Evolutionary conservation across 2,888 invertebrate genomes (phyloP), one percentile per base, ranked within the genome.

Genomic region (Neoitamus cyanurus): DNA sequence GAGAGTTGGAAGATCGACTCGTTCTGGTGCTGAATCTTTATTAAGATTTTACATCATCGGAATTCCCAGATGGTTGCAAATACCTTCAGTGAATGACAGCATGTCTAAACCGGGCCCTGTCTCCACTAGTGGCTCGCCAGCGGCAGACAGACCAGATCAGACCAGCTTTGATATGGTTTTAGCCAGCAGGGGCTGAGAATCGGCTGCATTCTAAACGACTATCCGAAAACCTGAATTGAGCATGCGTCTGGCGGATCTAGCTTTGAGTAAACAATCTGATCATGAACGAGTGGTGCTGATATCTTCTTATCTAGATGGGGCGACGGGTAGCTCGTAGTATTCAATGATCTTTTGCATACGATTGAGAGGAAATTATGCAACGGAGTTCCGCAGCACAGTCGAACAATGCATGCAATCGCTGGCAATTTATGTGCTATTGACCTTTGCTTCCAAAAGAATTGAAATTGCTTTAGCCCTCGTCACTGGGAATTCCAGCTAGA

Each of bases 1-100:
- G 25, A 48, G 48, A 7, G n/a, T 15, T 48, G 20, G 20, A 58
- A 58, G 58, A 28, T 25, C 25, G 77, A 13, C 25, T 42, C 46
- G 30, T 77, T 77, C 78, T 80, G 58, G 48, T 20, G 31, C 28
- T 68, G 68, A 37, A 20, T 36, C 82, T 37, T 28, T 34, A 80
- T 58, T 80, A 72, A 36, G 69, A 73, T 37, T 84, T 85, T 84
- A 84, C 85, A 85, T 85, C 85, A 85, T 82, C 48, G 85, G 85
- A 82, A 85, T 84, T 85, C 82, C 85, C 85, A 85, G 83, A 73
- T 85, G 31, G 75, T 48, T 85, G 84, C 84, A 69, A 85, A 85
- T 84, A 84, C 77, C 77, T 84, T 84, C 69, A 69, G 69, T 82
- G 68, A 82, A 36, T 82, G 82, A 83, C 72, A 70, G 73, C 72